Evolutionary conservation across 2,113 vertebrate species (phyloP), one percentile per base, ranked within the genome.

Genomic region (Dicentrarchus labrax): DNA sequence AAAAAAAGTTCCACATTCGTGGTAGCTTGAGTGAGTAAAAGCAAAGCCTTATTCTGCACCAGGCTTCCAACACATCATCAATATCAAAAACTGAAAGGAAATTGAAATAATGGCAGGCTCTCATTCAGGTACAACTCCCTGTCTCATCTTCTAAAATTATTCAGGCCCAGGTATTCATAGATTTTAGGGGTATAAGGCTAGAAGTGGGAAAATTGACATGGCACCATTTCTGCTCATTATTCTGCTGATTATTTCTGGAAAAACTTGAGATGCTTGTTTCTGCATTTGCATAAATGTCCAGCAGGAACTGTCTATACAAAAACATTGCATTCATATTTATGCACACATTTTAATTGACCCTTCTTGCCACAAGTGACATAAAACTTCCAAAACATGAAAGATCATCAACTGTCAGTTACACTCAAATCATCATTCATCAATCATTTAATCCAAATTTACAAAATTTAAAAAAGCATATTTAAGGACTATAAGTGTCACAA

Each of bases 1-100:
- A 50, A 74, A 21, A 65, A 36, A 15, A 11, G 24, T 62, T 73
- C 19, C 51, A 70, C 22, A 41, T 71, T 70, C 57, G 12, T 62
- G 39, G 7, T 9, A 22, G 41, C 13, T 73, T 39, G 4, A 5
- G 15, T 2, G 30, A 80, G 59, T 43, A 15, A 61, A 79, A 72
- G 64, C 22, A 60, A 78, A 72, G 22, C 4, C 3, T 57, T 76
- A 15, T 41, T 75, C 43, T 80, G 38, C n/a, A 48, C 30, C 68
- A 6, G 22, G 64, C 60, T 64, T 72, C 6, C 8, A 79, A 71
- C 8, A 68, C n/a, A 67, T 67, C 24, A 47, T 22, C 39, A 65
- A 57, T 51, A 83, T 51, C 17, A 51, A 21, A 54, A 86, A 79
- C 74, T 22, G 47, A 19, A 70, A 43, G 59, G 51, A 38, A 60